A percentile compares a stretch with the other conserved stretches of the same genome.
Conservation (phyloP, 1,140 invertebrate genomes). For the Plodia interpunctella region DNA sequence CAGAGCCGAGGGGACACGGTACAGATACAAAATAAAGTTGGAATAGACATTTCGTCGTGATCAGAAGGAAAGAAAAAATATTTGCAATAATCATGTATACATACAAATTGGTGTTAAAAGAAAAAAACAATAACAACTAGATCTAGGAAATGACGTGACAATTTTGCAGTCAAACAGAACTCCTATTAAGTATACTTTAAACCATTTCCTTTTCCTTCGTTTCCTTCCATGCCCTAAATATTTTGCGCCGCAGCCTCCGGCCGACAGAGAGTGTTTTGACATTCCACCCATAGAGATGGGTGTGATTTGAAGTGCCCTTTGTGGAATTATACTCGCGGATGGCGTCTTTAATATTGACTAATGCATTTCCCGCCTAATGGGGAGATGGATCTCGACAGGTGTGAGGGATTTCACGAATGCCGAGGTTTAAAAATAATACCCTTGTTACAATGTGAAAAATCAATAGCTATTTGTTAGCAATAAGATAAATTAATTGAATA, state of each 20-base stretch:
- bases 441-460: background rate
- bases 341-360: slow-evolving; percentile 75
- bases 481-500: no score
- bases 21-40: background rate
- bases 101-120: no score
- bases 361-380: slow-evolving; percentile 72
- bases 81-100: no score
- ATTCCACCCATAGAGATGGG: slow-evolving; percentile 69
- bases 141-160: no score
- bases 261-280: slow-evolving; percentile 74
- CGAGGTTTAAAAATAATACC: slow-evolving; percentile 25
- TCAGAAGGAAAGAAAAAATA: no score
- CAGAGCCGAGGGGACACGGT: slow-evolving; percentile 59
- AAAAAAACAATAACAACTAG: no score
- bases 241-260: slow-evolving; percentile 62
- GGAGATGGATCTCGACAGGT: slow-evolving; percentile 63
- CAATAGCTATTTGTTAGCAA: no score
- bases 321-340: slow-evolving; percentile 72
- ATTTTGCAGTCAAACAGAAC: no score
- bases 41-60: background rate
- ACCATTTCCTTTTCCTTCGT: no score
- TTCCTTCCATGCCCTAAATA: background rate
- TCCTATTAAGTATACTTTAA: no score
- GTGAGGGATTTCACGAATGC: slow-evolving; percentile 42
- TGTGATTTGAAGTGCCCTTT: slow-evolving; percentile 76